phyloP scores from a whole-genome alignment of 2,797 vertebrate species.

The Microhierax caerulescens region DNA sequence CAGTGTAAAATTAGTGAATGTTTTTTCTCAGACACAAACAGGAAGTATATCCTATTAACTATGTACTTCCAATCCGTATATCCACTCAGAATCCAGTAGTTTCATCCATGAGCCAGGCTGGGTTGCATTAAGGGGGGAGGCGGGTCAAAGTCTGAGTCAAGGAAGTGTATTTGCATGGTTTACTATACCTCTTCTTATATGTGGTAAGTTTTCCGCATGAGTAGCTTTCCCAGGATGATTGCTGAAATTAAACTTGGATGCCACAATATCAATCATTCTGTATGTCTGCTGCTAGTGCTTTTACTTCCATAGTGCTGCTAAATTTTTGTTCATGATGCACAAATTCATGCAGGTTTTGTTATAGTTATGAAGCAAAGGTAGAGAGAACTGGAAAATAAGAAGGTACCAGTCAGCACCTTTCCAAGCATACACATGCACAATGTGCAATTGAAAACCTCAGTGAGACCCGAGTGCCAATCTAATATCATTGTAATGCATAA shows the following conservation, averaged over 20 bases:
- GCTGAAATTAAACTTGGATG: background rate
- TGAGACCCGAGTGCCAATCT: background rate
- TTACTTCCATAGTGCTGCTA: background rate
- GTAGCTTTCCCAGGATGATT: background rate
- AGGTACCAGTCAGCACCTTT: background rate
- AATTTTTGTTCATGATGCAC: background rate
- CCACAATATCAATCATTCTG: background rate
- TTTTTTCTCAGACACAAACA: background rate
- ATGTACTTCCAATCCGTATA: background rate
- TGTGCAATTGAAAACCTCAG: background rate
- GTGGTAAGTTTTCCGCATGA: background rate
- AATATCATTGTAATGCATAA: background rate
- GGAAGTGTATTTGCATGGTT: background rate
- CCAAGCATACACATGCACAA: background rate
- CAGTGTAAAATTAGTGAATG: background rate
- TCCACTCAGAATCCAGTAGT: accelerated
- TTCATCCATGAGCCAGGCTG: background rate
- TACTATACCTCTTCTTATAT: background rate
- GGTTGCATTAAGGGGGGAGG: background rate
- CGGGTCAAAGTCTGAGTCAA: background rate
- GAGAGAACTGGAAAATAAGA: background rate
- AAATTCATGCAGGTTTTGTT: background rate
- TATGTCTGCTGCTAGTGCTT: background rate
- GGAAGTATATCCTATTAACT: background rate
- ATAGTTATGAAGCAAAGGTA: background rate